Evolutionary conservation across 2,113 vertebrate genomes (phyloP).

Genomic region (Rhea pennata): DNA sequence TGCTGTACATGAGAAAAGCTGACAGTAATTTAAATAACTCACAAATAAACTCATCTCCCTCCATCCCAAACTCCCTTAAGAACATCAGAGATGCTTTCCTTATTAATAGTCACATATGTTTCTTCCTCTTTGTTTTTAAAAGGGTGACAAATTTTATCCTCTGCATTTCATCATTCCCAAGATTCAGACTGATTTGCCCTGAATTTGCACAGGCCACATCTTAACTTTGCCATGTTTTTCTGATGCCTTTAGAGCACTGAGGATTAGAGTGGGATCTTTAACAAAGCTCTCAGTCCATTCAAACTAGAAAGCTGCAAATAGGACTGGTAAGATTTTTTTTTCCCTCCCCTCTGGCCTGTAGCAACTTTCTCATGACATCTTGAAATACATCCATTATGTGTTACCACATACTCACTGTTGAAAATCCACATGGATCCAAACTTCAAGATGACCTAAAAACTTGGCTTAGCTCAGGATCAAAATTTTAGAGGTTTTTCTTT

Average conservation of each 20-base stretch:
- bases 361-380: not conserved
- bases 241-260: not conserved
- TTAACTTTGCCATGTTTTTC: accelerated
- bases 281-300: not conserved
- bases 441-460: not conserved
- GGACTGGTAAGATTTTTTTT: not conserved
- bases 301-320: not conserved
- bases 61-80: not conserved
- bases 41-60: not conserved
- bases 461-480: not conserved
- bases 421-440: not conserved
- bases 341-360: not conserved
- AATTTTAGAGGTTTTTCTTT: not conserved
- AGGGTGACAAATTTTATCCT: not conserved
- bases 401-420: not conserved
- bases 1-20: not conserved
- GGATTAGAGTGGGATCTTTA: not conserved
- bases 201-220: not conserved
- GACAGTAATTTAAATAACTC: not conserved
- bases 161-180: not conserved
- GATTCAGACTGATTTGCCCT: not conserved
- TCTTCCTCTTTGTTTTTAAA: not conserved
- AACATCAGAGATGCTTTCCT: not conserved
- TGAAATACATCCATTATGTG: not conserved
- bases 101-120: not conserved